Conservation (phyloP, 1,140 invertebrate genomes). For the Chelonus insularis region DNA sequence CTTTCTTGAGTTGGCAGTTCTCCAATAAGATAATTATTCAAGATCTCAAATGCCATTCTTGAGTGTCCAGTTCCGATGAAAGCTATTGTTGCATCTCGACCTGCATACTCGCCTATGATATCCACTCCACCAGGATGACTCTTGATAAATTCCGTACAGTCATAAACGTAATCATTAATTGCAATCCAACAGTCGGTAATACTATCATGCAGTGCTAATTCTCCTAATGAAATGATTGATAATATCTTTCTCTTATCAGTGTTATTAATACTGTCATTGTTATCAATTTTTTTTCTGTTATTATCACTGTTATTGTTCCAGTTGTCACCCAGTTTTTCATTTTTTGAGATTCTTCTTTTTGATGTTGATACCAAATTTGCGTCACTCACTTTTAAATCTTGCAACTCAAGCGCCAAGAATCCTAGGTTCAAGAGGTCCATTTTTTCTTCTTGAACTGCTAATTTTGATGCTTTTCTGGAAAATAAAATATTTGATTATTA, state of each 20-base stretch:
- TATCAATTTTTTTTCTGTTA: background rate
- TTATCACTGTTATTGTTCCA: constrained; percentile 9
- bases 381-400: too few species aligned
- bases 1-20: constrained; percentile 70
- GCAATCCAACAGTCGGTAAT: constrained; percentile 71
- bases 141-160: constrained; percentile 72
- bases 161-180: constrained; percentile 76
- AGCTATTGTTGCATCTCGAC: constrained; percentile 81
- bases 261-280: background rate
- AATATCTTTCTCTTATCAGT: background rate
- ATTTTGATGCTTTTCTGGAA: background rate
- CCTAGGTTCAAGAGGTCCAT: constrained; percentile 36
- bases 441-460: background rate
- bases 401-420: constrained; percentile 25
- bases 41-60: constrained; percentile 61
- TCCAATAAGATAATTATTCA: constrained; percentile 73
- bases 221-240: constrained; percentile 61
- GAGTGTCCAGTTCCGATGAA: constrained; percentile 83
- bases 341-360: too few species aligned
- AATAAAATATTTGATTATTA: background rate
- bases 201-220: constrained; percentile 70
- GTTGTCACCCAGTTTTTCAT: too few species aligned
- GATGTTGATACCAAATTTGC: too few species aligned
- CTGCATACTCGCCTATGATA: constrained; percentile 82
- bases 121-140: constrained; percentile 86